Percentiles rank a stretch among this genome's conserved stretches.
phyloP scores from a whole-genome alignment of 2,888 invertebrate species.

The Temnothorax ravouxi region DNA sequence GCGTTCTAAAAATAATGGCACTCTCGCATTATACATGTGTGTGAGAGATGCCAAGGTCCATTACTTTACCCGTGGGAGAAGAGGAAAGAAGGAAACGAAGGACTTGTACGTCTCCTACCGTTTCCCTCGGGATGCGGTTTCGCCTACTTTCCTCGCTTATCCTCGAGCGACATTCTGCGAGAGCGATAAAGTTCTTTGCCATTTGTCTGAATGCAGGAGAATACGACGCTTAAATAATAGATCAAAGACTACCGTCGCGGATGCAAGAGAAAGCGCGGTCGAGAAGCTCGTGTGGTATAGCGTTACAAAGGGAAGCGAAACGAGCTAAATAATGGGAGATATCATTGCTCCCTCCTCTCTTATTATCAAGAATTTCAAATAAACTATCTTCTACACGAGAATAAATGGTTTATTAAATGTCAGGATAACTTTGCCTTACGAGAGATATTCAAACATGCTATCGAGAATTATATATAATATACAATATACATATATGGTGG shows the following conservation, averaged over 20 bases:
- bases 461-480: not conserved
- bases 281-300: conserved; percentile 2
- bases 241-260: conserved; percentile 23
- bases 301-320: conserved; percentile 37
- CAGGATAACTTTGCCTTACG: not conserved
- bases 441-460: not conserved
- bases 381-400: conserved; percentile 1
- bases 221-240: conserved; percentile 38
- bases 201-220: conserved; percentile 32
- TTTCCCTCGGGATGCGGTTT: conserved; percentile 16
- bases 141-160: conserved; percentile 34
- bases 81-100: not conserved
- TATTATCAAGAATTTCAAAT: conserved; percentile 18
- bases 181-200: conserved; percentile 36
- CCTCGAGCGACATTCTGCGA: conserved; percentile 38
- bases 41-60: conserved; percentile 61
- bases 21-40: conserved; percentile 41
- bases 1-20: conserved; percentile 66
- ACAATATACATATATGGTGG: not conserved
- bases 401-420: conserved; percentile 21
- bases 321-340: conserved; percentile 16
- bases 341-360: not conserved
- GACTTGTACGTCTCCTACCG: not conserved
- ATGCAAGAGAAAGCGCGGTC: not conserved
- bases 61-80: conserved; percentile 43